Base-by-base conservation (phyloP, 53 echinoderm and acorn worm genomes). In the Actinopyga echinites region DNA sequence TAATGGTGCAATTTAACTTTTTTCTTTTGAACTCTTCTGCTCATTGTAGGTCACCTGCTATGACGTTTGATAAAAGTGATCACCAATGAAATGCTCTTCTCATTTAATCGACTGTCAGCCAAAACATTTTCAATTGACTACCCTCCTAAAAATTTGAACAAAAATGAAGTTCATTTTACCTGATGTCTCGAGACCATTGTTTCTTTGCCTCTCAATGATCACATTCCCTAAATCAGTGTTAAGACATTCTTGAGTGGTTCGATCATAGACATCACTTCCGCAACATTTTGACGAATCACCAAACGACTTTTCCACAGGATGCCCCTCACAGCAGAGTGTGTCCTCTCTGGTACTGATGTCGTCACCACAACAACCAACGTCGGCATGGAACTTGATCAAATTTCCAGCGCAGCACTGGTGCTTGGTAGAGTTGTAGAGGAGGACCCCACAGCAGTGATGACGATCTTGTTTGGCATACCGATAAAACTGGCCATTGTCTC, bases 361-460 rank as follows among this genome's bases (percentile, higher is more conserved):
- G 65, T 65, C 80, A 17, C 87, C 83, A 37, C 95, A 95, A 77
- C 95, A 95, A 54, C 74, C 66, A 5, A 69, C 69, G 1, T 78
- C 92, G 3, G 82, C 61, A 25, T 35, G 29, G 4, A 68, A 79
- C 13, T 60, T 45, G 61, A 43, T 37, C 2, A 89, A 53, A 21
- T 43, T 52, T 23, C 80, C 85, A 45, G 68, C 57, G 55, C 89
- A 89, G 68, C 89, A 89, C 6, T 59, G 6, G 8, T 52, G 37
- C 30, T 15, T 65, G 42, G 43, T 4, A 38, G 80, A 35, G 59
- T 80, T 80, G 21, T 35, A 80, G 8, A 59, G 36, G 11, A 80
- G 20, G 38, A n/a, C 10, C 1, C 80, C 80, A 36, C 80, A 80
- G 32, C 80, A 80, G 6, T 60, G 31, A 38, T 59, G 37, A 12